Evolutionary conservation across 1,140 invertebrate genomes (phyloP).

Genomic region (Drosophila rhopaloa): DNA sequence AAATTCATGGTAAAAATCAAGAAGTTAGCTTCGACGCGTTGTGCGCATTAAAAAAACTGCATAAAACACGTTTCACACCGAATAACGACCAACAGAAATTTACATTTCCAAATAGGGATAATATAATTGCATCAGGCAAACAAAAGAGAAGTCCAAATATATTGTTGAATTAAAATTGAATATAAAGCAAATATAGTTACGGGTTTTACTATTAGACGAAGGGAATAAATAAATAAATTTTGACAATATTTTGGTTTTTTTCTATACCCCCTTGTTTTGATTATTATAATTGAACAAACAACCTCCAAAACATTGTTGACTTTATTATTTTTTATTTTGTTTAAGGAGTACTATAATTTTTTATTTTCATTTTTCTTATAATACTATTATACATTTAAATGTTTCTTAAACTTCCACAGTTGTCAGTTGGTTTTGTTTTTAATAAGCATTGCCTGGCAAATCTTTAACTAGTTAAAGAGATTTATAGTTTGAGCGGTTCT

Average conservation of each 20-base stretch:
- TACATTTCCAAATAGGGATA: constrained; percentile 39
- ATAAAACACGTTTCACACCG: constrained; percentile 19
- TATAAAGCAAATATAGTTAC: constrained; percentile 4
- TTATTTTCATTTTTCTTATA: background rate
- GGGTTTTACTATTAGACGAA: background rate
- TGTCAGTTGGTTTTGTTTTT: background rate
- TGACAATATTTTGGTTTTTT: background rate
- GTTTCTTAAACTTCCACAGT: no score
- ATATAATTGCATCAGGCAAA: constrained; percentile 42
- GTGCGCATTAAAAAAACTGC: constrained; percentile 14
- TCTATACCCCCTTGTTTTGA: background rate
- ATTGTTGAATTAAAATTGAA: constrained; percentile 1
- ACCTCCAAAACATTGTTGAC: no score
- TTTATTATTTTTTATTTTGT: no score
- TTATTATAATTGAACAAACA: no score
- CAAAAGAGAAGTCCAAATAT: constrained; percentile 14
- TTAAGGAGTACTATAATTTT: no score
- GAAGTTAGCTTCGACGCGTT: constrained; percentile 51
- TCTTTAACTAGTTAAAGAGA: constrained; percentile 2
- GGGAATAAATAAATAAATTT: background rate
- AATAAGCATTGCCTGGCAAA: background rate
- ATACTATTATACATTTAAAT: no score
- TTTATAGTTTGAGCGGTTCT: constrained; percentile 22
- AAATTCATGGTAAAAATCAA: constrained; percentile 73
- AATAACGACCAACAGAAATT: constrained; percentile 49